Base-by-base conservation (phyloP, 1,140 invertebrate genomes). In the Marisa cornuarietis region DNA sequence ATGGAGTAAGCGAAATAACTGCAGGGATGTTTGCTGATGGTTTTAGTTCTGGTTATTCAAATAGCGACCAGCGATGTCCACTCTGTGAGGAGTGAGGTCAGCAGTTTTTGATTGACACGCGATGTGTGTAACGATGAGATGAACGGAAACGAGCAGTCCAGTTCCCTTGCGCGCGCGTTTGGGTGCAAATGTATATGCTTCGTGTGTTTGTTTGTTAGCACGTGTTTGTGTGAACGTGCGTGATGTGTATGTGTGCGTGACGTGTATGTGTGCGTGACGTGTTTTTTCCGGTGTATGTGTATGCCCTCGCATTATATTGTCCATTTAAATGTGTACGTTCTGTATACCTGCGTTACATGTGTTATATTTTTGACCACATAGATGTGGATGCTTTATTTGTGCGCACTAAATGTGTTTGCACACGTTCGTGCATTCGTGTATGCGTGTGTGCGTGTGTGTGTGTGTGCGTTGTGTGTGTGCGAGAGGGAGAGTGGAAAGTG, bases 211-310 rank as follows among this genome's bases (percentile, higher is more conserved):
- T 71, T 20, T 71, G 69, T 71, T 7, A 24, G 71, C 54, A 49
- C 54, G 71, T 24, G 71, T 73, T 31, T 73, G 71, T 54, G 71
- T 73, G 71, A 18, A 49, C 54, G 71, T 73, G 71, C 54, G 49
- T 58, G 42, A 22, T 22, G 71, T n/a, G 71, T 52, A 49, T 18
- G 71, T 1, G 49, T 22, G 71, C 24, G 7, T 54, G 71, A 20
- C n/a, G 3, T 73, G 71, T 4, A 20, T 73, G 71, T 73, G 49
- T 22, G 71, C 24, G 7, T 54, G 71, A 20, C n/a, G 3, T 73
- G 71, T 4, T 31, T 73, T 51, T 73, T n/a, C n/a, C 31, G 2
- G 26, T 71, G 31, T 51, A 51, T 42, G 69, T 71, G 69, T 11
- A 42, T 8, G 18, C n/a, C 62, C n/a, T 24, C 62, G 62, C 62